These are phyloP conservation scores for Spinus pinus DNA, from an alignment of 2,797 vertebrate species.

Conservation along the genomic window DNA sequence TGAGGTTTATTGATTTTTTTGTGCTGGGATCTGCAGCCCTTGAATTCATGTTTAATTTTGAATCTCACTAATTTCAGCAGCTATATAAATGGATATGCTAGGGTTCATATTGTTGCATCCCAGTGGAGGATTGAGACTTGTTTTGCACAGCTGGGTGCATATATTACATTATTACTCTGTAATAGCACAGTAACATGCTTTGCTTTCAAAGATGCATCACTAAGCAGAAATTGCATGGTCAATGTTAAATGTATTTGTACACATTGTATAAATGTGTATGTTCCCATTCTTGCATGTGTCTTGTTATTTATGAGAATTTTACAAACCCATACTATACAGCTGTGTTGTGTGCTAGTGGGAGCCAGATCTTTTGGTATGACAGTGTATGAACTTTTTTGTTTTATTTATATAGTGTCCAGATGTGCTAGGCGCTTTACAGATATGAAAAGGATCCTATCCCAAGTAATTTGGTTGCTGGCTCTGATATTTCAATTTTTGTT, in stretches of 20 bases:
- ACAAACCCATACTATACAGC: not conserved
- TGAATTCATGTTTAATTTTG: not conserved
- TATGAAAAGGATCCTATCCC: conserved; percentile 27
- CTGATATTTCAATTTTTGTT: not conserved
- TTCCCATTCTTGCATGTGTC: conserved; percentile 65
- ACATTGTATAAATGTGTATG: conserved; percentile 67
- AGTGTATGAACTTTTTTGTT: conserved; percentile 7
- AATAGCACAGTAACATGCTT: conserved; percentile 4
- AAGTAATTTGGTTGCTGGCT: not conserved
- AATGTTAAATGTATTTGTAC: conserved; percentile 64
- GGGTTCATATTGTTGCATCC: not conserved
- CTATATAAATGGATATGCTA: not conserved
- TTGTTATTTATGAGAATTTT: conserved; percentile 22
- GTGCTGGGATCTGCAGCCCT: not conserved
- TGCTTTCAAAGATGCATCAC: conserved; percentile 41
- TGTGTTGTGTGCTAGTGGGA: conserved; percentile 25
- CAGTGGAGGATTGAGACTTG: not conserved
- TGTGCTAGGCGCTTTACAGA: conserved; percentile 68
- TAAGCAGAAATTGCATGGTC: conserved; percentile 50
- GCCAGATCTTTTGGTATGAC: not conserved
- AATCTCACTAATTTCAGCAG: not conserved
- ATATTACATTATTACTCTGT: not conserved
- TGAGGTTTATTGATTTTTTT: not conserved
- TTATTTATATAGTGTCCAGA: conserved; percentile 67
- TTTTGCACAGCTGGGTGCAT: not conserved